Conservation (phyloP, 2,113 vertebrate species). For the Pteronura brasiliensis region DNA sequence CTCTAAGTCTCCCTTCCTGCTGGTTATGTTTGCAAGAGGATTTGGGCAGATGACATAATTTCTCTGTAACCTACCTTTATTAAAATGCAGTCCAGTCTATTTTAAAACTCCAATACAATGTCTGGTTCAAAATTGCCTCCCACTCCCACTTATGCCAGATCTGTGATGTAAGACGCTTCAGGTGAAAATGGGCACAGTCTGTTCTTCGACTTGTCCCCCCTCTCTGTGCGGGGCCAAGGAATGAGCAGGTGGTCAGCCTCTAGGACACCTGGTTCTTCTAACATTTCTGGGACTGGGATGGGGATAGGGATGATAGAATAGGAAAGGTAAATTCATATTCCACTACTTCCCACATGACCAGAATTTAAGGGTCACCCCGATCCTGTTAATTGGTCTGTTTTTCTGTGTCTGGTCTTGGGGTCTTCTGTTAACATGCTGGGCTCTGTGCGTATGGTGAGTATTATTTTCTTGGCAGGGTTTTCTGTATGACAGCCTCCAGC, state of each 20-base stretch:
- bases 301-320: background rate
- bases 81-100: background rate
- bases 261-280: background rate
- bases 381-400: background rate
- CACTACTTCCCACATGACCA: background rate
- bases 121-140: background rate
- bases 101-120: background rate
- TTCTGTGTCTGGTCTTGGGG: background rate
- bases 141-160: background rate
- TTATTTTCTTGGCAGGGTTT: background rate
- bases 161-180: background rate
- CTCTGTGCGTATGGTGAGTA: background rate
- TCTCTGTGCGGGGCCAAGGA: background rate
- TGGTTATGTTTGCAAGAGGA: background rate
- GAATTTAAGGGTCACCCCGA: accelerated
- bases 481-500: background rate
- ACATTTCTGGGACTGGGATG: background rate
- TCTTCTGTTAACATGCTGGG: background rate
- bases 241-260: background rate
- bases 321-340: background rate
- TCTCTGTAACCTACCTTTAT: background rate
- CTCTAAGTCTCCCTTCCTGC: background rate
- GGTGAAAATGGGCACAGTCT: background rate
- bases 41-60: background rate
- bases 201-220: background rate